Base-by-base conservation (phyloP, 2,888 invertebrate species). In the Ophion ellenae region DNA sequence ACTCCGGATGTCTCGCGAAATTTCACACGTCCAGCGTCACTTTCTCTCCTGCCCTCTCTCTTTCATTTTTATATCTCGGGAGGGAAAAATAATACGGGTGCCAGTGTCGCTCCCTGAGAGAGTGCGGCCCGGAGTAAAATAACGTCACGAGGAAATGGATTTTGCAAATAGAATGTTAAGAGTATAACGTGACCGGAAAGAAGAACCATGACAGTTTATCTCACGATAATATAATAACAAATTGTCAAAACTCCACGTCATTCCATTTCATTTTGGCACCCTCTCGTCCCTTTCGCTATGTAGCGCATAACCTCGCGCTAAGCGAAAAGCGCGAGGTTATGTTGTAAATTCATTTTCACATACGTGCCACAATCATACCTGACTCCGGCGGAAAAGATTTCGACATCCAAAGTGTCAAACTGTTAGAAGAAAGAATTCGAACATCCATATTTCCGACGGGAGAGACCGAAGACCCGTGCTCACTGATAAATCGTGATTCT, bases 401-500 rank as follows among this genome's bases (percentile, higher is more conserved):
- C 59, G 17, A 59, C 28, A n/a, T 9, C 4, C 40, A 24, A 78
- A 9, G 45, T 11, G 32, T 78, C 14, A 45, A 47, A 66, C 9
- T 71, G 5, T 14, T n/a, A 74, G 20, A 11, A 36, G 24, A 24
- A 59, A 40, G 4, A 4, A 45, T 9, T 10, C 11, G 17, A 17
- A 36, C 20, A 40, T 32, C 24, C n/a, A 70, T 17, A 57, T 45
- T 78, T 69, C 45, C 2, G 45, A 57, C 45, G 67, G 10, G 66
- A 59, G n/a, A 11, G n/a, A 63, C 9, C 6, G 40, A 61, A 75
- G 66, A 36, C 32, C 57, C 67, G 20, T 24, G 69, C 47, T 61
- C 77, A 74, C 77, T 81, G 86, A 77, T 69, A 77, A 86, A 83
- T 81, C 86, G 63, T 53, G 61, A 73, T 86, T 86, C 73, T 77